phyloP scores from a whole-genome alignment of 2,888 invertebrate genomes.

The Epinotia demarniana region DNA sequence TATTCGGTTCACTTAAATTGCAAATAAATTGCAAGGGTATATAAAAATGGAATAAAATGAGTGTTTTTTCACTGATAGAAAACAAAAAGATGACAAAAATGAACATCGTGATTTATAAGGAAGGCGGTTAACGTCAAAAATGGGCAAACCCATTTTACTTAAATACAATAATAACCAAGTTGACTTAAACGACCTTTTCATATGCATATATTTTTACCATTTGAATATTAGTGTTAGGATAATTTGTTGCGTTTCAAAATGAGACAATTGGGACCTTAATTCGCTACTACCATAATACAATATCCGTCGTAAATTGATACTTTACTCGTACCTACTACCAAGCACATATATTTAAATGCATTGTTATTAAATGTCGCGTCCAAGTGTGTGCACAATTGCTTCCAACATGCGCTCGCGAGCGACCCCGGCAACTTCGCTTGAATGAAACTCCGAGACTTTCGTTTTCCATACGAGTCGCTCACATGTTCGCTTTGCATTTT shows the following conservation, averaged over 20 bases:
- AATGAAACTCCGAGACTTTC: constrained; percentile 83
- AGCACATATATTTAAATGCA: neutral
- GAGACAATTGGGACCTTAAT: too few species aligned
- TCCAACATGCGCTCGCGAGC: constrained; percentile 58
- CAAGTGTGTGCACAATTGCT: constrained; percentile 49
- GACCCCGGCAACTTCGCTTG: constrained; percentile 76
- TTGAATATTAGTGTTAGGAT: neutral
- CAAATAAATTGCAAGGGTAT: neutral
- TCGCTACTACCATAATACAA: neutral
- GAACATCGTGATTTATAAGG: neutral
- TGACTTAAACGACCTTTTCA: constrained; percentile 14
- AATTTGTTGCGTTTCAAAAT: too few species aligned
- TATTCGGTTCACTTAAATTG: neutral
- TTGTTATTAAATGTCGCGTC: constrained; percentile 44
- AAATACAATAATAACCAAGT: neutral
- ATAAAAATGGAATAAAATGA: neutral
- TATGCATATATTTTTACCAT: neutral
- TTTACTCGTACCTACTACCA: neutral
- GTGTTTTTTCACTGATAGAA: neutral
- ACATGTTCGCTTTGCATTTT: constrained; percentile 80
- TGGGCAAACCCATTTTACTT: constrained; percentile 18
- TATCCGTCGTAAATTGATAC: neutral
- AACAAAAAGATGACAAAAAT: neutral
- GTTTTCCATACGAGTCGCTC: constrained; percentile 82
- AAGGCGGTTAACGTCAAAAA: constrained; percentile 16